Percentiles rank a stretch among this genome's conserved stretches.
Conservation (phyloP, 2,113 vertebrate genomes). For the Nannospalax galili region DNA sequence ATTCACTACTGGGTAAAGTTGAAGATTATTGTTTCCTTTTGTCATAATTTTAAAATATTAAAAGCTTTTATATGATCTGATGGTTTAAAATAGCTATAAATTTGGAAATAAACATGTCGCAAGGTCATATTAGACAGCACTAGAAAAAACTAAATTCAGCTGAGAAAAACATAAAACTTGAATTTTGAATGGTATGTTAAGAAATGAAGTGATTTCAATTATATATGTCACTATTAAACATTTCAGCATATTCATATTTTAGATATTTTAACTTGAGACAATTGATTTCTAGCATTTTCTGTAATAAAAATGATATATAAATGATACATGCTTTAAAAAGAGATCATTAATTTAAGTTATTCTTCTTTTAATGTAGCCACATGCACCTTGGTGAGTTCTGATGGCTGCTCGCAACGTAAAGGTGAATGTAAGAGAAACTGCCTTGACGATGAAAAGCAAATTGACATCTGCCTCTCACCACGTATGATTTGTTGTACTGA, state of each 20-base stretch:
- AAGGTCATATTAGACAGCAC: background rate
- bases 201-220: background rate
- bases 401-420: background rate
- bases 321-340: background rate
- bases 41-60: background rate
- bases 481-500: slow-evolving; percentile 52
- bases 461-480: slow-evolving; percentile 52
- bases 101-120: background rate
- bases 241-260: background rate
- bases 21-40: too few species aligned
- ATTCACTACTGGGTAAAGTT: too few species aligned
- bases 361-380: slow-evolving; percentile 46
- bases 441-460: background rate
- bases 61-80: background rate
- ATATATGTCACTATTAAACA: background rate
- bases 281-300: background rate
- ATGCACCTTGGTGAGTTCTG: slow-evolving; percentile 43
- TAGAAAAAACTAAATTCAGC: background rate
- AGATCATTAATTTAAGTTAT: slow-evolving; percentile 43
- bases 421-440: slow-evolving; percentile 50
- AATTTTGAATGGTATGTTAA: background rate
- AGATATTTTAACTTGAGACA: slow-evolving; percentile 1
- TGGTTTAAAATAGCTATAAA: background rate
- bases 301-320: background rate
- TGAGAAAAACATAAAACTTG: background rate